Evolutionary conservation across 2,797 vertebrate species (phyloP).

Genomic region (Notoglanidium macrostoma): DNA sequence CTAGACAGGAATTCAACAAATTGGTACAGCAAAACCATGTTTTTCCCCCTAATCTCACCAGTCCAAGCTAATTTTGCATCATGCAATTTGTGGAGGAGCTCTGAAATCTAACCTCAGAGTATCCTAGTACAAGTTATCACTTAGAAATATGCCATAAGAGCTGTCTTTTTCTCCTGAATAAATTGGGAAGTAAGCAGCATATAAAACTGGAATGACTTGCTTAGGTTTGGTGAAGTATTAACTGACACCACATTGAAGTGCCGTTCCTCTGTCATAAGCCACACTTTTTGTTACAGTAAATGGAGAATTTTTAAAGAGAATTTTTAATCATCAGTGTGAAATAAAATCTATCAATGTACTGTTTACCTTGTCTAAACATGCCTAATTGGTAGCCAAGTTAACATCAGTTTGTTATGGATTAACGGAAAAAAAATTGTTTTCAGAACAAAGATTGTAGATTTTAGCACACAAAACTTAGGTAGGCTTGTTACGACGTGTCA

Average conservation of each 20-base stretch:
- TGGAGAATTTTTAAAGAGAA: not conserved
- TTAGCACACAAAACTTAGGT: not conserved
- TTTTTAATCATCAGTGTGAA: not conserved
- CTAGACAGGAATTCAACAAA: too few species aligned
- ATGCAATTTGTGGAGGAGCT: too few species aligned
- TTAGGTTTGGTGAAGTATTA: not conserved
- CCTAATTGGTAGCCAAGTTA: not conserved
- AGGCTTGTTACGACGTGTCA: not conserved
- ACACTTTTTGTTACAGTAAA: not conserved
- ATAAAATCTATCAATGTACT: not conserved
- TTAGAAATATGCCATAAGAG: not conserved
- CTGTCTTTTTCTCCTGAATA: not conserved
- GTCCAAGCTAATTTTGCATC: too few species aligned
- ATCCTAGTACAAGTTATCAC: not conserved
- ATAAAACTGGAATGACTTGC: too few species aligned
- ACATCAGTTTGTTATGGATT: not conserved
- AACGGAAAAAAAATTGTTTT: not conserved
- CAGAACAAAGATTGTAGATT: not conserved
- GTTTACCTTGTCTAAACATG: not conserved
- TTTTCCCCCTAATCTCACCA: too few species aligned
- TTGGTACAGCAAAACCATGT: too few species aligned
- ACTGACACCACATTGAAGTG: not conserved
- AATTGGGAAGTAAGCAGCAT: too few species aligned
- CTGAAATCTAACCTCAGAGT: too few species aligned
- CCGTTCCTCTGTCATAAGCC: not conserved